Conservation (phyloP, 2,888 invertebrate genomes). For the Diabrotica balteata region DNA sequence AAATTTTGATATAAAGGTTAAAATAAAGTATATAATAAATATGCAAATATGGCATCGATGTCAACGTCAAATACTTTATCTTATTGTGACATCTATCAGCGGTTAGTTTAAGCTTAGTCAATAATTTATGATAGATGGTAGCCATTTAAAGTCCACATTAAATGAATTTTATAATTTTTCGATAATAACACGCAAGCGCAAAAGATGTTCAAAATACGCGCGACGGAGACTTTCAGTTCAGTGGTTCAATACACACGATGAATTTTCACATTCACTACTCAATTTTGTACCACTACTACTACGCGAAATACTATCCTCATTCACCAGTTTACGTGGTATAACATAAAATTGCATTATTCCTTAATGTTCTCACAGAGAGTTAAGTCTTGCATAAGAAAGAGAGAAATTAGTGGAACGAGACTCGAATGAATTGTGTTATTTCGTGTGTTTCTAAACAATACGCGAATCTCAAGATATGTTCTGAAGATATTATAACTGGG, state of each 20-base stretch:
- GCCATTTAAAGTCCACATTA: constrained; percentile 6
- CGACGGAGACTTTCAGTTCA: constrained; percentile 26
- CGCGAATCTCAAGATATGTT: constrained; percentile 16
- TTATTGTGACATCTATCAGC: neutral
- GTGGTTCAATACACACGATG: constrained; percentile 33
- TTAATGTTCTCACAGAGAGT: constrained; percentile 19
- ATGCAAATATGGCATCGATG: too few species aligned
- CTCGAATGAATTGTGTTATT: constrained; percentile 8
- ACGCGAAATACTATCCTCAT: constrained; percentile 32
- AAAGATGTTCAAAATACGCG: constrained; percentile 33
- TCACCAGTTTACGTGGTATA: constrained; percentile 23
- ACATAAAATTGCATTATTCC: constrained; percentile 28
- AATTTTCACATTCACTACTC: constrained; percentile 31
- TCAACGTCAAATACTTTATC: too few species aligned
- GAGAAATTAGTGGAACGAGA: constrained; percentile 20
- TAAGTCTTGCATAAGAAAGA: constrained; percentile 34
- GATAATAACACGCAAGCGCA: constrained; percentile 36
- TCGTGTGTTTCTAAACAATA: constrained; percentile 2
- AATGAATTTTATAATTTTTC: constrained; percentile 8
- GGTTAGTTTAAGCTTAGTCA: neutral
- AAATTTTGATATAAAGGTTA: too few species aligned
- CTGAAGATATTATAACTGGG: constrained; percentile 17
- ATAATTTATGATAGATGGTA: neutral
- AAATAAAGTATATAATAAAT: too few species aligned
- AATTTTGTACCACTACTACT: constrained; percentile 29